phyloP scores from a whole-genome alignment of 2,113 vertebrate species.

The Megaleporinus macrocephalus region DNA sequence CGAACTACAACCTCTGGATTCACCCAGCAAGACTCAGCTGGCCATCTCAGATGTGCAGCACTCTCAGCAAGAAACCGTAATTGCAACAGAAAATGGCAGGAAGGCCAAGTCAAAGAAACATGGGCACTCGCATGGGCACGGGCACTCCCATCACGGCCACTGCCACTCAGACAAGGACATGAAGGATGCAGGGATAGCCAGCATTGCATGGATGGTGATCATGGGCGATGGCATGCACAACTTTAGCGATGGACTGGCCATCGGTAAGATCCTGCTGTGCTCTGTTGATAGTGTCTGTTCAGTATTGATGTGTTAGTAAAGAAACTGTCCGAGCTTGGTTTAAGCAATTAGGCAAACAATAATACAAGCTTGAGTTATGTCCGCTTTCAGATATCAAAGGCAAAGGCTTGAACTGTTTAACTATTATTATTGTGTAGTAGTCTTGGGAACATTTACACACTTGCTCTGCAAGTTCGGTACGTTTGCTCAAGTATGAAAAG shows the following conservation, averaged over 20 bases:
- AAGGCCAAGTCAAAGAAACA: slow-evolving; percentile 80
- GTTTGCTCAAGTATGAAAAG: too few species aligned
- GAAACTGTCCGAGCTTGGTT: background rate
- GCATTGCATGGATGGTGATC: slow-evolving; percentile 99
- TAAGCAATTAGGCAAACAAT: background rate
- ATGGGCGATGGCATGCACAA: slow-evolving; percentile 99
- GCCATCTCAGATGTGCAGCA: slow-evolving; percentile 63
- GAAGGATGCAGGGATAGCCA: slow-evolving; percentile 94
- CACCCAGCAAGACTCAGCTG: slow-evolving; percentile 80
- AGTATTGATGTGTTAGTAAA: background rate
- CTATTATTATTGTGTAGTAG: too few species aligned
- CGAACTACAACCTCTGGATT: slow-evolving; percentile 84
- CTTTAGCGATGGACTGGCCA: slow-evolving; percentile 97
- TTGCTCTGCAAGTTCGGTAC: too few species aligned
- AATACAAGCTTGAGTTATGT: too few species aligned
- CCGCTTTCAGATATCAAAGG: too few species aligned
- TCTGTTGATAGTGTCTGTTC: background rate
- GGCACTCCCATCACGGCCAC: slow-evolving; percentile 90
- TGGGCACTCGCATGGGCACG: slow-evolving; percentile 79
- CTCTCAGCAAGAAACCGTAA: slow-evolving; percentile 63
- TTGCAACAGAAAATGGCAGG: slow-evolving; percentile 72
- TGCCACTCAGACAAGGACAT: slow-evolving; percentile 96
- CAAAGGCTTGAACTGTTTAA: too few species aligned
- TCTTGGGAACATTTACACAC: too few species aligned
- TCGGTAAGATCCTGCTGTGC: slow-evolving; percentile 79